phyloP scores from a whole-genome alignment of 2,888 invertebrate genomes.

The Sesamia inferens region DNA sequence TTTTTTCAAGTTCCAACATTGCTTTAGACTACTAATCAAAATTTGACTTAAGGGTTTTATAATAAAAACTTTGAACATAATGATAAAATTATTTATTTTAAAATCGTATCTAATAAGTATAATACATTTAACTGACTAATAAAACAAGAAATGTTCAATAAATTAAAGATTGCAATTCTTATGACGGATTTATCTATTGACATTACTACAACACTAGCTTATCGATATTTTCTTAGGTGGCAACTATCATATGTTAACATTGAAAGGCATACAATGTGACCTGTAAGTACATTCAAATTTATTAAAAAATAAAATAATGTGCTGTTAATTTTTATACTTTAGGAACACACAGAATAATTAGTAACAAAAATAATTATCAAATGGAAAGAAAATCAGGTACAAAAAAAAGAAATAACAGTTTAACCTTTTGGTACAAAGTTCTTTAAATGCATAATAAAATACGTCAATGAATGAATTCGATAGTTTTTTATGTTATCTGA shows the following conservation, averaged over 20 bases:
- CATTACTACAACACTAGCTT: conserved; percentile 55
- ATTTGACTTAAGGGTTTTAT: not conserved
- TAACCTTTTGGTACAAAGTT: conserved; percentile 45
- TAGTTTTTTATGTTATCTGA: conserved; percentile 11
- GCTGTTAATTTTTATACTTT: conserved; percentile 20
- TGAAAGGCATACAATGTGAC: conserved; percentile 50
- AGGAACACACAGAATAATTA: conserved; percentile 47
- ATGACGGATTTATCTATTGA: conserved; percentile 63
- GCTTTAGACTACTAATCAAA: not conserved
- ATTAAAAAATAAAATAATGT: conserved; percentile 23
- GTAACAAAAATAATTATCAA: conserved; percentile 23
- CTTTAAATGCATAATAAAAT: conserved; percentile 53
- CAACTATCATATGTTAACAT: conserved; percentile 48
- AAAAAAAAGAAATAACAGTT: conserved; percentile 49
- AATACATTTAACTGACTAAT: conserved; percentile 80
- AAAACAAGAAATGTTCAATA: conserved; percentile 76
- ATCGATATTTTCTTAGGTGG: conserved; percentile 56
- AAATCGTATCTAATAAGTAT: conserved; percentile 81
- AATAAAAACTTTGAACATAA: conserved; percentile 52
- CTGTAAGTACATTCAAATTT: conserved; percentile 55
- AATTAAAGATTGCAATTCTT: conserved; percentile 75
- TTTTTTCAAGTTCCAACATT: not conserved
- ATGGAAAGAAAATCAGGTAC: conserved; percentile 60
- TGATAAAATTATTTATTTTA: conserved; percentile 82
- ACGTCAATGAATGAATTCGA: conserved; percentile 19